phyloP scores from a whole-genome alignment of 1,140 invertebrate species.

The Heliothis subflexa region DNA sequence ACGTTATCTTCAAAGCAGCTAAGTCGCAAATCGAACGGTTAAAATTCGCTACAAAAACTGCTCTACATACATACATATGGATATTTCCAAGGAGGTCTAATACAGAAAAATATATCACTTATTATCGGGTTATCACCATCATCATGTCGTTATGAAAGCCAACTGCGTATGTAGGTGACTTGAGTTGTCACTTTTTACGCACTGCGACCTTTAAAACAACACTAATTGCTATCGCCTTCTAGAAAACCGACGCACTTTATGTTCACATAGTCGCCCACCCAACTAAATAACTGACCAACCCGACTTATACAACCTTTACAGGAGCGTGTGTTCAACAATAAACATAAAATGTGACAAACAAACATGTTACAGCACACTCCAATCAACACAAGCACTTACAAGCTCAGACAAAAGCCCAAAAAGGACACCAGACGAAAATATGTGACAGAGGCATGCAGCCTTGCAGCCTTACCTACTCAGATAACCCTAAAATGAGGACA shows the following conservation, averaged over 20 bases:
- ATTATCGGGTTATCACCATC: background rate
- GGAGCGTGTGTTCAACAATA: conserved; percentile 20
- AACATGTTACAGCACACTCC: conserved; percentile 31
- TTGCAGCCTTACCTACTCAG: conserved; percentile 69
- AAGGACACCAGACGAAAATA: conserved; percentile 67
- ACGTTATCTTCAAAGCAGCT: too few relatives aligned
- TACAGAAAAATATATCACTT: background rate
- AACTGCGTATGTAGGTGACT: background rate
- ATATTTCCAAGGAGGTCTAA: conserved; percentile 17
- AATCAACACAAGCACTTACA: conserved; percentile 39
- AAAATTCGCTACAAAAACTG: background rate
- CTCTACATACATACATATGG: background rate
- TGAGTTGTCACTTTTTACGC: conserved; percentile 27
- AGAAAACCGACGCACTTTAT: conserved; percentile 20
- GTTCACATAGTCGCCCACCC: conserved; percentile 10
- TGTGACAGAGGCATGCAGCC: conserved; percentile 75
- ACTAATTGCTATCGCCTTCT: conserved; percentile 30
- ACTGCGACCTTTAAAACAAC: conserved; percentile 30
- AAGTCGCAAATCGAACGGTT: background rate
- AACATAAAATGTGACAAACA: conserved; percentile 30
- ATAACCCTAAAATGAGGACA: conserved; percentile 79
- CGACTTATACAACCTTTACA: conserved; percentile 16
- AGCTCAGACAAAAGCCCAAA: conserved; percentile 49
- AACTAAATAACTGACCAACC: conserved; percentile 9
- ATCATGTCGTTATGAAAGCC: conserved; percentile 8